Evolutionary conservation across 2,797 vertebrate species (phyloP).

Genomic region (Dryobates pubescens): DNA sequence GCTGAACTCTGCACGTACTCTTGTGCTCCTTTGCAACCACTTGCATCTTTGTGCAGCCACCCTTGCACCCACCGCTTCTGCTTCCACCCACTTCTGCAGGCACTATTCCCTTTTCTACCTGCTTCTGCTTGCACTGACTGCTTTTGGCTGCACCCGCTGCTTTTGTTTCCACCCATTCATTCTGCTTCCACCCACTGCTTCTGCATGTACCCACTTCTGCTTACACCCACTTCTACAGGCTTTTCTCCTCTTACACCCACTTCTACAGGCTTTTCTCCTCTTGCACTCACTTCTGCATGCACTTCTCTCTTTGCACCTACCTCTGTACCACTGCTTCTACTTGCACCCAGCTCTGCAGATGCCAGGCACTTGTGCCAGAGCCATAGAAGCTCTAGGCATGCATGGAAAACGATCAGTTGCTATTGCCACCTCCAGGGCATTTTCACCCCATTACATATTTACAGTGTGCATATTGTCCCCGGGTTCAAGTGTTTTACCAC

Average conservation of each 20-base stretch:
- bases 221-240: not conserved
- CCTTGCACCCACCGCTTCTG: not conserved
- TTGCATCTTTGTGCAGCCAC: no score
- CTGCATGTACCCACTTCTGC: not conserved
- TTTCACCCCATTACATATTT: not conserved
- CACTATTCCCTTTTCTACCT: no score
- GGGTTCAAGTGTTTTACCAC: not conserved
- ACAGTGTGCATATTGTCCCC: accelerated
- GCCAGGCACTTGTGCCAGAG: not conserved
- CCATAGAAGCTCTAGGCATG: not conserved
- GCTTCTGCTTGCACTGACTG: no score
- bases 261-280: not conserved
- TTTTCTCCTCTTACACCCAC: not conserved
- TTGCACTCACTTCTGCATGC: no score
- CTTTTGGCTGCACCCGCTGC: not conserved
- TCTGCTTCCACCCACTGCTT: not conserved
- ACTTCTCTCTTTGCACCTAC: not conserved
- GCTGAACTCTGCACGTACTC: no score
- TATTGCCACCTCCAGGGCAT: not conserved
- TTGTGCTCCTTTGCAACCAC: not conserved
- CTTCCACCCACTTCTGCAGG: no score
- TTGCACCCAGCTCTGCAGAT: not conserved
- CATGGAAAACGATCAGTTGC: not conserved
- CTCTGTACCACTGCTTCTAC: not conserved
- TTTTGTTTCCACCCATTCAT: not conserved